Conservation (phyloP, 2,113 vertebrate genomes). For the Dendropsophus ebraccatus region DNA sequence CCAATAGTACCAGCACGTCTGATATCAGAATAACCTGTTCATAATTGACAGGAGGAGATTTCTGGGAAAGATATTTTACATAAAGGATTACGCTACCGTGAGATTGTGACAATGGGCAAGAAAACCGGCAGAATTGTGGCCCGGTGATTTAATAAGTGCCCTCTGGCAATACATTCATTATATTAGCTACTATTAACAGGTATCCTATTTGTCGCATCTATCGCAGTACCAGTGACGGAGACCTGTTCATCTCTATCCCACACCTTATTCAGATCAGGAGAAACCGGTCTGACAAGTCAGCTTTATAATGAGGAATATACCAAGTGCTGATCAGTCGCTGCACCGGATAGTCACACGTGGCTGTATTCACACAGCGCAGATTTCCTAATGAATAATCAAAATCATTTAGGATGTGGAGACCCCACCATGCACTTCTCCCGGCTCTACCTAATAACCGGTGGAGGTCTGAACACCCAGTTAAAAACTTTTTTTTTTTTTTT, state of each 20-base stretch:
- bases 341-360: no score
- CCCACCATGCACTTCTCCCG: no score
- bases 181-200: background rate
- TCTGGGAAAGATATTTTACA: background rate
- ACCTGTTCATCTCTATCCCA: background rate
- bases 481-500: no score
- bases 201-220: background rate
- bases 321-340: no score
- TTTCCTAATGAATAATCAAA: no score
- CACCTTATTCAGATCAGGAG: background rate
- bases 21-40: background rate
- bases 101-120: background rate
- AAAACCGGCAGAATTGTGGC: background rate
- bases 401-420: no score
- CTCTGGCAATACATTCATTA: background rate
- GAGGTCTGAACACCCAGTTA: no score
- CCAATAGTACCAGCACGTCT: no score
- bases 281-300: background rate
- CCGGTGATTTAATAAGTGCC: background rate
- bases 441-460: no score
- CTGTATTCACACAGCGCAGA: no score
- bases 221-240: background rate
- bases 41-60: background rate
- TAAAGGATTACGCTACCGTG: background rate
- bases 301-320: no score